Base-by-base conservation (phyloP, 2,888 invertebrate genomes). In the Chymomyza fuscimana region DNA sequence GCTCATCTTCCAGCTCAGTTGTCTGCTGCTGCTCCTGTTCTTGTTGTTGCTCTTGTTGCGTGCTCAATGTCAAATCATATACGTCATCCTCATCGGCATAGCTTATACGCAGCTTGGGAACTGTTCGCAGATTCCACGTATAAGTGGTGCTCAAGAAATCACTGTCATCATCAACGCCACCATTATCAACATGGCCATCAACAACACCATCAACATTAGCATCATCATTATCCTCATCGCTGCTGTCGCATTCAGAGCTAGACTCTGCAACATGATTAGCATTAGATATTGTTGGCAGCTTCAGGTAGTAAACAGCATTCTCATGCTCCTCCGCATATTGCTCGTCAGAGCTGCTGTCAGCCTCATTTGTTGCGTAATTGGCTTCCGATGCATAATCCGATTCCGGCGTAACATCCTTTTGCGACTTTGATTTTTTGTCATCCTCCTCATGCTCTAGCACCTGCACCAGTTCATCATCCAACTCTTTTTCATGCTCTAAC, bases 321-420 rank as follows among this genome's bases (percentile, higher is more conserved):
- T 64, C 69, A 36, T 74, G 70, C 5, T 67, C 73, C 67, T 73
- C 74, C 15, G 72, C 56, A 63, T 76, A 74, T 29, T 69, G 51
- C 66, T 78, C 77, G n/a, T 81, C 80, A 32, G 32, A 5, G 32
- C 32, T 32, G 32, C 32, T 32, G 62, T 66, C 77, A 32, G 66
- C 65, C 58, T 83, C 82, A 76, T 81, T 86, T 68, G 70, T 69
- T 36, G 68, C 77, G 63, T 89, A 89, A 84, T 90, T 87, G 68
- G 78, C 83, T 86, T 91, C 90, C 64, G 91, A 91, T 67, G 90
- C 91, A 85, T 91, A 91, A 82, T 91, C 91, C 69, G 91, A 91
- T 82, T 91, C 92, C 46, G 91, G 89, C 36, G 90, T 91, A 19
- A 80, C 74, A 70, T 90, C 89, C 73, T 88, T 90, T 58, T 73